These are phyloP conservation scores for Acanthurus leucopareius DNA, from an alignment of 2,797 vertebrate genomes.

Conservation along the genomic window DNA sequence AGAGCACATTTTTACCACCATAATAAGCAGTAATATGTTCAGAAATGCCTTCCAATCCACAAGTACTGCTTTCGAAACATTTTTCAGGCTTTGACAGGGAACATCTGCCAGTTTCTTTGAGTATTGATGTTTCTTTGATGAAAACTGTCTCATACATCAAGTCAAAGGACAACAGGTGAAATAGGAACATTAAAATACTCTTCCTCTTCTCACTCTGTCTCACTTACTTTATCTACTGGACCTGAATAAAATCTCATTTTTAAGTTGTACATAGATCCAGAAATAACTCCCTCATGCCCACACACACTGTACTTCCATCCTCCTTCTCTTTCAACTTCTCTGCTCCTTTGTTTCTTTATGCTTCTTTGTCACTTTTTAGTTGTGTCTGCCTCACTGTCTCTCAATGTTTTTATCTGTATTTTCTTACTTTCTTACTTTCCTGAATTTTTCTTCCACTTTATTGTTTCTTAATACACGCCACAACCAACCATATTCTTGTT, in stretches of 20 bases:
- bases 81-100: not conserved
- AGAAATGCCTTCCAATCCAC: not conserved
- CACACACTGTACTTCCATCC: conserved; percentile 11
- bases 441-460: not conserved
- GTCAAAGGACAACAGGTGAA: not conserved
- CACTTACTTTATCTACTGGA: conserved; percentile 13
- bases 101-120: conserved; percentile 10
- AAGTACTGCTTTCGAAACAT: not conserved
- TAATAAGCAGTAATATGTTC: not conserved
- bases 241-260: conserved; percentile 23
- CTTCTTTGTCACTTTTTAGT: conserved; percentile 17
- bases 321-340: conserved; percentile 1
- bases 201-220: not conserved
- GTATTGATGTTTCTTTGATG: not conserved
- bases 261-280: conserved; percentile 9
- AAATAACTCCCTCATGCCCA: conserved; percentile 42
- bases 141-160: not conserved
- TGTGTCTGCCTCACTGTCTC: conserved; percentile 19
- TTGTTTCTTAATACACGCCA: conserved; percentile 4
- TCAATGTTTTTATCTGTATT: not conserved
- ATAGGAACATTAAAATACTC: conserved; percentile 3
- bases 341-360: conserved; percentile 21
- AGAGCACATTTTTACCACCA: too few species aligned
- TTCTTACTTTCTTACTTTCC: not conserved
- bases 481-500: not conserved